A percentile compares a stretch with the other conserved stretches of the same genome.
phyloP scores from a whole-genome alignment of 1,140 invertebrate species.

The Camponotus pennsylvanicus region DNA sequence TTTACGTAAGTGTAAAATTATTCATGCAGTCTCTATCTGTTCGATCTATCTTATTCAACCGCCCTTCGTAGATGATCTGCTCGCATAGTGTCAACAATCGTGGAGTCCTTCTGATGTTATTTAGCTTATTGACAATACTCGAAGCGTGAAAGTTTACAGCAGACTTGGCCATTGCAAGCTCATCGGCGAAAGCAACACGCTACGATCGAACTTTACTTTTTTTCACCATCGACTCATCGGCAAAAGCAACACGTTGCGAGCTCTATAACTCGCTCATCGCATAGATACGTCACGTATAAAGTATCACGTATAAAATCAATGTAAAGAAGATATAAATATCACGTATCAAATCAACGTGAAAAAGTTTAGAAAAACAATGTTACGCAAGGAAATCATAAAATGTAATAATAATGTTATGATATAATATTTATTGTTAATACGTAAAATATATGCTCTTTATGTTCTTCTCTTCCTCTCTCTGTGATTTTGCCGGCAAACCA shows the following conservation, averaged over 20 bases:
- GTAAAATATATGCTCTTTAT: background rate
- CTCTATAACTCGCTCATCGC: too few relatives aligned
- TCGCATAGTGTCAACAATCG: background rate
- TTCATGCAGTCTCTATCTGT: slow-evolving; percentile 72
- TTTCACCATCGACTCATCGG: too few relatives aligned
- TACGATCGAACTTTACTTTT: too few relatives aligned
- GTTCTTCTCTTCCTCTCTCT: background rate
- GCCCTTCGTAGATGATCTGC: background rate
- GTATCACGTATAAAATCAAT: too few relatives aligned
- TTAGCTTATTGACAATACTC: background rate
- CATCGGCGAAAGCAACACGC: too few relatives aligned
- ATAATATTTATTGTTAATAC: background rate
- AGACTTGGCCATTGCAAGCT: too few relatives aligned
- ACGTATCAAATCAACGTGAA: too few relatives aligned
- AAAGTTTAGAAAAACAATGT: too few relatives aligned
- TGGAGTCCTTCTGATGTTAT: background rate
- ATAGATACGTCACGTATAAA: too few relatives aligned
- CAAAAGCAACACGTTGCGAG: too few relatives aligned
- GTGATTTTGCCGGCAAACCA: slow-evolving; percentile 21
- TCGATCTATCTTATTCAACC: slow-evolving; percentile 29
- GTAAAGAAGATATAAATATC: too few relatives aligned
- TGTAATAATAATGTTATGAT: background rate
- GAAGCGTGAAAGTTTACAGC: background rate
- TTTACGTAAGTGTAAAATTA: slow-evolving; percentile 70
- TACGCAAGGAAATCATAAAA: background rate